Evolutionary conservation across 2,888 invertebrate genomes (phyloP), one percentile per base, ranked within the genome.

Genomic region (Sphaeridia pumilis): DNA sequence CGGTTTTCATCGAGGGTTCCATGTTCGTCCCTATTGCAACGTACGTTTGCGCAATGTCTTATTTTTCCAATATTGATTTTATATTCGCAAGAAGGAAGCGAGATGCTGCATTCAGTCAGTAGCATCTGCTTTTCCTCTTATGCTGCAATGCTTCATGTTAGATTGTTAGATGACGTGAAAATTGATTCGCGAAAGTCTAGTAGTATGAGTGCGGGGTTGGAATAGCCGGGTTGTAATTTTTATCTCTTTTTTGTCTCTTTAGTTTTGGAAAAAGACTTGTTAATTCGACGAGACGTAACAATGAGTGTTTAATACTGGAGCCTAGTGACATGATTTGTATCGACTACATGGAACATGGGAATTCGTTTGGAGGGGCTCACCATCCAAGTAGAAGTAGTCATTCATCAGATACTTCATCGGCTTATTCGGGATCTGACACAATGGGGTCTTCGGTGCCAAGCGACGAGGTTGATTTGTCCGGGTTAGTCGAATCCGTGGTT

Each of bases 331-430:
- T 87, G 84, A 83, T 87, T 69, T 60, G 58, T 27, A 60, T 64
- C 14, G 64, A 64, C 42, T 61, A 62, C 44, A 48, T 58, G 46
- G 56, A 60, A 25, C 56, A 56, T 41, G 47, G 56, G 47, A 54
- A 45, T 27, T 38, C 47, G 35, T 35, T 36, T 27, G 36, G 21
- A 4, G 20, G 43, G 21, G 36, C 46, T 17, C 42, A 28, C 38
- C 42, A 45, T 28, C 49, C 43, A 7, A 52, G 47, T 38, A 44
- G 52, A 26, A 56, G 44, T 44, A 56, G 52, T 46, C 52, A 56
- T 66, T 88, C 88, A 46, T 90, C 90, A 69, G 93, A 94, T 72
- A 93, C 93, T 24, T 92, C 90, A 70, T 92, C 92, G 63, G 93
- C 93, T 53, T 94, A 94, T 73, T 90, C 90, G 68, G 93, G 60